Conservation (phyloP, 2,797 vertebrate species). For the Micrastur ruficollis region DNA sequence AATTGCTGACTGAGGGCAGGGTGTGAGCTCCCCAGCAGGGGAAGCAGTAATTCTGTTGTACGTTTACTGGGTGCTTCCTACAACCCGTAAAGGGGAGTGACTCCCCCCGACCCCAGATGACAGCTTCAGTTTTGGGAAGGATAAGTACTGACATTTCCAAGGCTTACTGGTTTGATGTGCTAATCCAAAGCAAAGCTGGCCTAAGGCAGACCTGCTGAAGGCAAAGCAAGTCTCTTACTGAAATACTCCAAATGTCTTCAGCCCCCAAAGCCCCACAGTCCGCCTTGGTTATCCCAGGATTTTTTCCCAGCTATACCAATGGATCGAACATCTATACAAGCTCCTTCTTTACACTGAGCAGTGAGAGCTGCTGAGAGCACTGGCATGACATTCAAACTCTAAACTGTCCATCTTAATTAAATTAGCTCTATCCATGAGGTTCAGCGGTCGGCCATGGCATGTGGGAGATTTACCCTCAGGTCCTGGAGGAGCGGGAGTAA, state of each 20-base stretch:
- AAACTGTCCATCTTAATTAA: constrained; percentile 53
- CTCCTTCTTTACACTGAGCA: background rate
- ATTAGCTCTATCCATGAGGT: background rate
- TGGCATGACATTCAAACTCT: background rate
- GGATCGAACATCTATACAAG: background rate
- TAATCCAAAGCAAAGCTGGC: constrained; percentile 6
- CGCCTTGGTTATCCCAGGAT: background rate
- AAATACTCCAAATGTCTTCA: background rate
- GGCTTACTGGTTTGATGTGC: background rate
- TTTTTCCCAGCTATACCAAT: background rate
- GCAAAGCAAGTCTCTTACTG: background rate
- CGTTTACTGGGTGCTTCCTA: background rate
- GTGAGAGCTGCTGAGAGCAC: background rate
- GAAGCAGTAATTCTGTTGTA: background rate
- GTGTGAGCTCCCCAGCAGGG: background rate
- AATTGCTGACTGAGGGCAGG: background rate
- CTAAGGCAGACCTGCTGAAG: constrained; percentile 6
- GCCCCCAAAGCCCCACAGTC: background rate
- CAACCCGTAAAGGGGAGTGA: background rate
- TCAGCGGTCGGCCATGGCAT: constrained; percentile 29
- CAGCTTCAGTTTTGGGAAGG: background rate
- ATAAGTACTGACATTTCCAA: background rate
- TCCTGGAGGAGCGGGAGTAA: constrained; percentile 17
- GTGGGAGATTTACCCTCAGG: constrained; percentile 31
- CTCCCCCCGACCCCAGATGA: background rate